Evolutionary conservation across 92 coral and sea anemone species (phyloP).

Genomic region (Montipora capitata): DNA sequence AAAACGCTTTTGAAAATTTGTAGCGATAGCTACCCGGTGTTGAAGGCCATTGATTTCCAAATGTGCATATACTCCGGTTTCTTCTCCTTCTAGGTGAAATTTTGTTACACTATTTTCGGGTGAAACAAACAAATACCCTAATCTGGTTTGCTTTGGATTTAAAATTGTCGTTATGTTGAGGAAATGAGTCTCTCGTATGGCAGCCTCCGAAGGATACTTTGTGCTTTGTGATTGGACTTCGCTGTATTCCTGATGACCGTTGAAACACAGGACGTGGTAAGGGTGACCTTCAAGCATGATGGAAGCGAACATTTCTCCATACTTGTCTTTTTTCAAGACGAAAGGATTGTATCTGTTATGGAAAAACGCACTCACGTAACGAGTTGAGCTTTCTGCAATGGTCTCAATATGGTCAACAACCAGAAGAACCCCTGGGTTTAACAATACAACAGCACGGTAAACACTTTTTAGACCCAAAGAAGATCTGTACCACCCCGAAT

Average conservation of each 20-base stretch:
- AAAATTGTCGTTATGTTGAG: conserved; percentile 75
- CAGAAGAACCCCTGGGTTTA: conserved; percentile 71
- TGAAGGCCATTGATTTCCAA: conserved; percentile 26
- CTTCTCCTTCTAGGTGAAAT: neutral
- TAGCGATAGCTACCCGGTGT: conserved; percentile 22
- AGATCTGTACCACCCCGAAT: conserved; percentile 77
- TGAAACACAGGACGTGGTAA: conserved; percentile 61
- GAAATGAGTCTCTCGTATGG: conserved; percentile 70
- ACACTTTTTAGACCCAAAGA: conserved; percentile 75
- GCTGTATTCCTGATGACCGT: conserved; percentile 39
- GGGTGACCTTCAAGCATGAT: conserved; percentile 33
- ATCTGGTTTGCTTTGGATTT: conserved; percentile 8
- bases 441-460: conserved; percentile 74
- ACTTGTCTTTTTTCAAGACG: conserved; percentile 3
- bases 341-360: conserved; percentile 82
- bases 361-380: conserved; percentile 87
- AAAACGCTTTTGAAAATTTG: conserved; percentile 1
- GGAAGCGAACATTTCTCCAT: conserved; percentile 46
- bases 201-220: conserved; percentile 46
- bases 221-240: conserved; percentile 30
- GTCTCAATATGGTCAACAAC: conserved; percentile 82
- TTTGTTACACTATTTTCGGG: conserved; percentile 20
- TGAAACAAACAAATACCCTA: conserved; percentile 78
- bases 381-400: conserved; percentile 36
- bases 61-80: neutral